A percentile compares a stretch with the other conserved stretches of the same genome.
Conservation (phyloP, 2,888 invertebrate species). For the Lamellibrachia columna region DNA sequence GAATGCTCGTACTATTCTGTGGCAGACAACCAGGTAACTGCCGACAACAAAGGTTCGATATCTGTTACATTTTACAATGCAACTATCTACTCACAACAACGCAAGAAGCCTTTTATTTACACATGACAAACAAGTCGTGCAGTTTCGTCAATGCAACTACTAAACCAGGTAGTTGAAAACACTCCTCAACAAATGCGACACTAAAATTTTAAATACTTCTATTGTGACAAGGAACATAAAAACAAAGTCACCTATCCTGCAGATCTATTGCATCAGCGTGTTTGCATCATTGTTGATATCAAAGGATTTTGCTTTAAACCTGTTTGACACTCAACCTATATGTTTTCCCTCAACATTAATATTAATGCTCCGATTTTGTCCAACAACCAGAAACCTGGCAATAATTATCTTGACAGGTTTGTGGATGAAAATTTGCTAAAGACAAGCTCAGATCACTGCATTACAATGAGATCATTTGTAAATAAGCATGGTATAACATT, state of each 20-base stretch:
- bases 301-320: background rate
- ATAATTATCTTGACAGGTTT: background rate
- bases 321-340: background rate
- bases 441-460: background rate
- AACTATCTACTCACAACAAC: background rate
- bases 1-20: background rate
- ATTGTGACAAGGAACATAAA: background rate
- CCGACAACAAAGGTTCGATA: background rate
- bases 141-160: background rate
- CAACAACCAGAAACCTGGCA: background rate
- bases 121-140: background rate
- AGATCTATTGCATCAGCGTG: background rate
- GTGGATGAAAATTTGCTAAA: background rate
- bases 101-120: slow-evolving; percentile 3
- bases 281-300: background rate
- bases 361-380: background rate
- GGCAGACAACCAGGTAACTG: background rate
- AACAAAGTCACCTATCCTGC: background rate
- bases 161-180: background rate
- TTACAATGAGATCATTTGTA: background rate
- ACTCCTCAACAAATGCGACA: background rate
- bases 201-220: background rate
- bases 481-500: background rate
- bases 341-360: background rate
- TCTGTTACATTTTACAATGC: background rate